Evolutionary conservation across 2,888 invertebrate genomes (phyloP).

Genomic region (Amiota minor): DNA sequence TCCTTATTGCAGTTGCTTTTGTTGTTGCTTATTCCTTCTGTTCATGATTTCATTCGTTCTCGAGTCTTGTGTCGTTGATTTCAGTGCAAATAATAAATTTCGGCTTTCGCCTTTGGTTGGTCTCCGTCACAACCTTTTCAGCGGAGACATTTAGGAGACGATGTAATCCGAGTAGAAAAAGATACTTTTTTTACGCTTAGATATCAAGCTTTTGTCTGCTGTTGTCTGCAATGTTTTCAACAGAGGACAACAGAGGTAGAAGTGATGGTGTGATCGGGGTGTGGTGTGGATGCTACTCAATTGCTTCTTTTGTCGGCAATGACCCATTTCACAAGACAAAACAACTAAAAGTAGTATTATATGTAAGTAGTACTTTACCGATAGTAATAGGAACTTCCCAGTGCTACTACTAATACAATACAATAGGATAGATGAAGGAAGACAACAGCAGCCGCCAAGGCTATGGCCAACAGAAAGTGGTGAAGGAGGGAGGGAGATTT

Average conservation of each 20-base stretch:
- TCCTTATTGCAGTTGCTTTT: no score
- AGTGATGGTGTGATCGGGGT: neutral
- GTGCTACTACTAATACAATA: no score
- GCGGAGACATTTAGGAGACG: constrained; percentile 64
- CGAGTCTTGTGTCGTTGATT: constrained; percentile 53
- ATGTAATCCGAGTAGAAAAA: constrained; percentile 53
- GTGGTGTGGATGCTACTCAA: neutral
- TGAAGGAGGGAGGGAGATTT: neutral
- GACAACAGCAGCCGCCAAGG: no score
- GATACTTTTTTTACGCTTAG: constrained; percentile 3
- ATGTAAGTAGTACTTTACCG: no score
- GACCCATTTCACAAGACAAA: constrained; percentile 54
- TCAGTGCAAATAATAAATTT: constrained; percentile 66
- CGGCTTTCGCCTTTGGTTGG: constrained; percentile 42
- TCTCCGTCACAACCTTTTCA: neutral
- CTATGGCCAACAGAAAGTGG: neutral
- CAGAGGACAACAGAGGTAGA: neutral
- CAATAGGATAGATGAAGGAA: no score
- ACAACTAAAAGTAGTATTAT: neutral
- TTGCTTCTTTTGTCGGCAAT: constrained; percentile 42
- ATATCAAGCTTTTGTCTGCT: neutral
- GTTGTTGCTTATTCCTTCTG: neutral
- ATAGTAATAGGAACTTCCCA: no score
- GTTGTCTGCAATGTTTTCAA: no score
- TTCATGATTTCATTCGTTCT: neutral